These are phyloP conservation scores for Bombylius major DNA, from an alignment of 2,888 invertebrate species.

Conservation along the genomic window DNA sequence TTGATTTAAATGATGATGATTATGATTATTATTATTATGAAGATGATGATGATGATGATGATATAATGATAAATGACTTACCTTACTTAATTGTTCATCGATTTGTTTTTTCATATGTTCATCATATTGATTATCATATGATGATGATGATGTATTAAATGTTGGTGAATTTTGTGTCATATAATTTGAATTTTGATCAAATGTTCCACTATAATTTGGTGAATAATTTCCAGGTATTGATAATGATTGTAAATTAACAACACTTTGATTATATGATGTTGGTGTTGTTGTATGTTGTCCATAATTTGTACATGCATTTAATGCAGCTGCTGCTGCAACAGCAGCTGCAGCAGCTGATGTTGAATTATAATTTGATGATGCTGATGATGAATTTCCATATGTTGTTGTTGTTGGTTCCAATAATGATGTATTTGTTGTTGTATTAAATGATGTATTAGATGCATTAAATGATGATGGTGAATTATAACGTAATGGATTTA, in stretches of 20 bases:
- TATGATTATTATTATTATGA: background rate
- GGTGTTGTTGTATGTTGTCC: conserved; percentile 7
- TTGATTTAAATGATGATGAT: background rate
- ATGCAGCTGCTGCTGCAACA: background rate
- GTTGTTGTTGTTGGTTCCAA: conserved; percentile 11
- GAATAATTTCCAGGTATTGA: conserved; percentile 13
- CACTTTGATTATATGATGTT: conserved; percentile 14
- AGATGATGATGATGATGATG: conserved; percentile 2
- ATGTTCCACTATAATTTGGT: conserved; percentile 14
- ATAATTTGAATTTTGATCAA: conserved; percentile 15
- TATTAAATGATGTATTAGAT: conserved; percentile 17
- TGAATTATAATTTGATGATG: conserved; percentile 9
- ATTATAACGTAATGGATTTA: conserved; percentile 15
- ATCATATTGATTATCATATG: conserved; percentile 14
- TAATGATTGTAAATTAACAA: conserved; percentile 14
- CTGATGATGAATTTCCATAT: conserved; percentile 3
- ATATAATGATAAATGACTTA: conserved; percentile 17
- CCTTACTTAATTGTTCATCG: conserved; percentile 19
- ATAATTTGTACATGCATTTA: conserved; percentile 9
- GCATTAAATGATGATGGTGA: conserved; percentile 17
- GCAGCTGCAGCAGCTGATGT: background rate
- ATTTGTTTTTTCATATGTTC: conserved; percentile 18
- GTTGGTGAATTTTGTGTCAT: conserved; percentile 13
- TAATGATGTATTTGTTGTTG: conserved; percentile 13
- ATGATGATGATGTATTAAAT: conserved; percentile 11